Percentiles rank a stretch among this genome's conserved stretches.
phyloP scores from a whole-genome alignment of 2,113 vertebrate genomes.

The Antigone vipio region DNA sequence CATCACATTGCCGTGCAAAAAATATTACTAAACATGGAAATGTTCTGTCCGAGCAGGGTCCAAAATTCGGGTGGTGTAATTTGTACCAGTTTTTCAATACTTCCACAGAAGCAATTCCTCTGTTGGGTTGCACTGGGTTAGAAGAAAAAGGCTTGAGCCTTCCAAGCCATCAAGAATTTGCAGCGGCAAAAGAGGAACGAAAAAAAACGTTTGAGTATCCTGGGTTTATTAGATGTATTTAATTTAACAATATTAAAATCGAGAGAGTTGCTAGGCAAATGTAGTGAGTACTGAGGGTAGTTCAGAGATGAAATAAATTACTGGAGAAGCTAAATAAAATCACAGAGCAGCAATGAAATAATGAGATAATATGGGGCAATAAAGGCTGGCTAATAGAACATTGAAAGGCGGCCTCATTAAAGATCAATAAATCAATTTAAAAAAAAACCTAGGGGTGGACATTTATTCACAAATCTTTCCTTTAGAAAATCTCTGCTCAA shows the following conservation, averaged over 20 bases:
- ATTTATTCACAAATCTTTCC: not conserved
- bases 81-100: not conserved
- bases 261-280: constrained; percentile 1
- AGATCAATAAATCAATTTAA: not conserved
- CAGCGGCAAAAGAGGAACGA: not conserved
- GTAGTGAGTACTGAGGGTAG: not conserved
- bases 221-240: not conserved
- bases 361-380: not conserved
- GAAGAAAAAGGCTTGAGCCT: not conserved
- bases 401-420: not conserved
- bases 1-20: not conserved
- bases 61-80: not conserved
- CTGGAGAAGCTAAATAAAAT: constrained; percentile 1
- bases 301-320: constrained; percentile 7
- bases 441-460: not conserved
- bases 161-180: not conserved
- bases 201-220: not conserved
- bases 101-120: not conserved
- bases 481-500: not conserved
- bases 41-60: not conserved
- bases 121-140: not conserved
- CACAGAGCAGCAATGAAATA: not conserved
- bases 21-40: not conserved
- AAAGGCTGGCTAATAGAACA: constrained; percentile 21
- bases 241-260: constrained; percentile 3